Percentiles rank a stretch among this genome's conserved stretches.
These are phyloP conservation scores for Xiphorhynchus elegans DNA, from an alignment of 2,113 vertebrate species.

Conservation along the genomic window DNA sequence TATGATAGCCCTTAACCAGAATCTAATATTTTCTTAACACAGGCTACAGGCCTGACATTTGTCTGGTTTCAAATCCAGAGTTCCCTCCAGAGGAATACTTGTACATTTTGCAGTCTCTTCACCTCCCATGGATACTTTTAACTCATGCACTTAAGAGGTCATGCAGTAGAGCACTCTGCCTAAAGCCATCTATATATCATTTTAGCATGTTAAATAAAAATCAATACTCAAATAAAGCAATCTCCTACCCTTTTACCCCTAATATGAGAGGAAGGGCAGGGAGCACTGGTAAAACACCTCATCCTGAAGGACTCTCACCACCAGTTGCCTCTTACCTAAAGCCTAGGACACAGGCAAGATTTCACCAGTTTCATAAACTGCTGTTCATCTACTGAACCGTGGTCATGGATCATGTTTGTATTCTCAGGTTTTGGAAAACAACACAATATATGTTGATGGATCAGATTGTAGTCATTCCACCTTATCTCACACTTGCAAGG, in stretches of 20 bases:
- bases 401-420: neutral
- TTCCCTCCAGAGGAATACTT: neutral
- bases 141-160: neutral
- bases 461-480: neutral
- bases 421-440: neutral
- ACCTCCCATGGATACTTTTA: neutral
- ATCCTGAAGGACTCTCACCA: neutral
- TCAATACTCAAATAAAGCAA: neutral
- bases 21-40: neutral
- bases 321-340: neutral
- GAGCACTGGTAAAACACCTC: neutral
- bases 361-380: neutral
- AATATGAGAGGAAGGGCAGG: neutral
- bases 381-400: neutral
- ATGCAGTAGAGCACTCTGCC: neutral
- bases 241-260: neutral
- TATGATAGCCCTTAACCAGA: neutral
- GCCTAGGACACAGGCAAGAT: neutral
- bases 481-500: neutral
- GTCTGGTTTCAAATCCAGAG: neutral
- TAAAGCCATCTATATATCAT: neutral
- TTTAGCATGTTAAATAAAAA: neutral
- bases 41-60: neutral
- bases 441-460: neutral
- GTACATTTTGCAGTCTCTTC: neutral